These are phyloP conservation scores for Habroteleia sp. DNA, from an alignment of 2,888 invertebrate genomes.

Conservation along the genomic window DNA sequence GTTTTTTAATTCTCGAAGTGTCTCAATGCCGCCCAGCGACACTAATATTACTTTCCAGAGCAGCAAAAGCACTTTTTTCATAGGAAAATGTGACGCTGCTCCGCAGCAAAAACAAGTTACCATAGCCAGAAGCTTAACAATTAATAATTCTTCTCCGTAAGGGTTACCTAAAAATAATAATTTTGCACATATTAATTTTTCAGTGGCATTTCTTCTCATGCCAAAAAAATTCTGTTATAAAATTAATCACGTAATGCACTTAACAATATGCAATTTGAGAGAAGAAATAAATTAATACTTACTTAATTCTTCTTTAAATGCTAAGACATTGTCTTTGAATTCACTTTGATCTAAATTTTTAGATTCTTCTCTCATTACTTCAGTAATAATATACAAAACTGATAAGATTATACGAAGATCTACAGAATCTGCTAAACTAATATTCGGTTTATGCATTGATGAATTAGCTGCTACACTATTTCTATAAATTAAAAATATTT, in stretches of 20 bases:
- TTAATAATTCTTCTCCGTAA: slow-evolving; percentile 90
- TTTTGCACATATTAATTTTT: too few species aligned
- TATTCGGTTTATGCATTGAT: slow-evolving; percentile 88
- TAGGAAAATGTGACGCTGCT: slow-evolving; percentile 97
- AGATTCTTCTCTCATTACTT: slow-evolving; percentile 91
- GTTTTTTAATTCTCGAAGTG: slow-evolving; percentile 89
- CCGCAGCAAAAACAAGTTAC: slow-evolving; percentile 98
- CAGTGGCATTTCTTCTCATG: too few species aligned
- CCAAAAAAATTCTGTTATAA: too few species aligned
- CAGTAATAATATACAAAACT: slow-evolving; percentile 96
- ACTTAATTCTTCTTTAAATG: slow-evolving; percentile 85
- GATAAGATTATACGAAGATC: slow-evolving; percentile 96
- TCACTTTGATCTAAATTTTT: slow-evolving; percentile 79
- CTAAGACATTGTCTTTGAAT: slow-evolving; percentile 83
- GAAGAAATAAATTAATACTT: too few species aligned
- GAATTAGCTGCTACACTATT: slow-evolving; percentile 87
- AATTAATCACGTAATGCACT: background rate
- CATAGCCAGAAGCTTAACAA: slow-evolving; percentile 96
- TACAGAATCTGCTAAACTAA: slow-evolving; percentile 93
- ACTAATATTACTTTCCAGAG: slow-evolving; percentile 97
- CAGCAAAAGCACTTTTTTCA: slow-evolving; percentile 97
- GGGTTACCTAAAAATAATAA: slow-evolving; percentile 26
- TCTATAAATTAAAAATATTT: slow-evolving; percentile 74
- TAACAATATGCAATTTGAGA: too few species aligned
- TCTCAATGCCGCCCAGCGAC: slow-evolving; percentile 94